A percentile compares a stretch with the other conserved stretches of the same genome.
Evolutionary conservation across 2,113 vertebrate species (phyloP).

Genomic region (Ailuropoda melanoleuca): DNA sequence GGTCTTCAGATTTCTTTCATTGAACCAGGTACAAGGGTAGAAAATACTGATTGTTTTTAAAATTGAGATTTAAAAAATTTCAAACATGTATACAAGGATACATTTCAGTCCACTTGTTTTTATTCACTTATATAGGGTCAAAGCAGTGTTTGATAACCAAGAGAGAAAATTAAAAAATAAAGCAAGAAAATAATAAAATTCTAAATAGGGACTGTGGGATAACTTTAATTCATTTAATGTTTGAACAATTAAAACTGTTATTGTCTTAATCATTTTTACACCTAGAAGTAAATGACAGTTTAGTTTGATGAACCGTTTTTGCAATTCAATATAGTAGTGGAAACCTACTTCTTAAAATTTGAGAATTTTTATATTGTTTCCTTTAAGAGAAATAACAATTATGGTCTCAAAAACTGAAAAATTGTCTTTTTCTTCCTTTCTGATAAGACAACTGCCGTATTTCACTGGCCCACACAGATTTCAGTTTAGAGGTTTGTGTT

Average conservation of each 20-base stretch:
- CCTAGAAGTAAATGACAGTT: not conserved
- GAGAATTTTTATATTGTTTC: not conserved
- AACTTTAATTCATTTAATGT: not conserved
- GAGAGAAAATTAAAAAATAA: not conserved
- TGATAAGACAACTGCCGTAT: not conserved
- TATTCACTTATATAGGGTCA: not conserved
- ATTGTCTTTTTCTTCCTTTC: not conserved
- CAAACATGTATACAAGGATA: not conserved
- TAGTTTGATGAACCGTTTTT: not conserved
- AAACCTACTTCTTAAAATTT: not conserved
- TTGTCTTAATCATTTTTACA: not conserved
- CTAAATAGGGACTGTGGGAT: not conserved
- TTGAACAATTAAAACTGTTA: not conserved
- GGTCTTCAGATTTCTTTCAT: not conserved
- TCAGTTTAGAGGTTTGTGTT: conserved; percentile 24
- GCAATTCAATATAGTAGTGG: not conserved
- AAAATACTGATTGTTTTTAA: not conserved
- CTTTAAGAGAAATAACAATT: conserved; percentile 13
- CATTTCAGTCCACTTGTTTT: not conserved
- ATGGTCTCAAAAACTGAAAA: not conserved
- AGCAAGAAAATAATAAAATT: not conserved
- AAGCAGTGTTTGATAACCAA: not conserved
- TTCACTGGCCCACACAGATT: conserved; percentile 11
- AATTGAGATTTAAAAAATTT: not conserved
- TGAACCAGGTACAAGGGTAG: not conserved